Conservation (phyloP, 2,797 vertebrate genomes). For the Buphagus erythrorhynchus region DNA sequence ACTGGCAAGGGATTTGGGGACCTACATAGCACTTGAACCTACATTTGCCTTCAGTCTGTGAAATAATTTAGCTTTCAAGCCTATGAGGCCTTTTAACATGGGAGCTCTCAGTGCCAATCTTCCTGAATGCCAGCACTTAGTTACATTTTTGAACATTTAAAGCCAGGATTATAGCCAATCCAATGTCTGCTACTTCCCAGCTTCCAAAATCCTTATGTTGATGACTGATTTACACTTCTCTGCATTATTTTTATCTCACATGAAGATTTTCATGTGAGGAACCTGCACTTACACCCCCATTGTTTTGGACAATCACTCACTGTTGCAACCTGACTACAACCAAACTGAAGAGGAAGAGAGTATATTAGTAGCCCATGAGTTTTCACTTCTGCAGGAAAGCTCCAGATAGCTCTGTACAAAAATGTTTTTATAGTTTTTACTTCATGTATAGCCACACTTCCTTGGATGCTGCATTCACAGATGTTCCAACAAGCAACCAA, state of each 20-base stretch:
- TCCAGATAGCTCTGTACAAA: background rate
- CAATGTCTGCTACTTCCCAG: background rate
- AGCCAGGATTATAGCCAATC: background rate
- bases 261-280: background rate
- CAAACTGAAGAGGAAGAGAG: background rate
- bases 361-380: background rate
- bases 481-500: background rate
- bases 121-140: background rate
- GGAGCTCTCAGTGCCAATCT: background rate
- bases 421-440: background rate
- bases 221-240: background rate
- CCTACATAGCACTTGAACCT: background rate
- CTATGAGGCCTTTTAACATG: background rate
- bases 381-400: background rate
- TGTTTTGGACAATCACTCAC: background rate
- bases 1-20: background rate
- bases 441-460: background rate
- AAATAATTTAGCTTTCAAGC: background rate
- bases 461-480: background rate
- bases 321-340: background rate
- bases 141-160: background rate
- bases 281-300: background rate
- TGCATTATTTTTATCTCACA: background rate
- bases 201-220: background rate
- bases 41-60: background rate